phyloP scores from a whole-genome alignment of 1,140 invertebrate species.

The Sycobia sp. region DNA sequence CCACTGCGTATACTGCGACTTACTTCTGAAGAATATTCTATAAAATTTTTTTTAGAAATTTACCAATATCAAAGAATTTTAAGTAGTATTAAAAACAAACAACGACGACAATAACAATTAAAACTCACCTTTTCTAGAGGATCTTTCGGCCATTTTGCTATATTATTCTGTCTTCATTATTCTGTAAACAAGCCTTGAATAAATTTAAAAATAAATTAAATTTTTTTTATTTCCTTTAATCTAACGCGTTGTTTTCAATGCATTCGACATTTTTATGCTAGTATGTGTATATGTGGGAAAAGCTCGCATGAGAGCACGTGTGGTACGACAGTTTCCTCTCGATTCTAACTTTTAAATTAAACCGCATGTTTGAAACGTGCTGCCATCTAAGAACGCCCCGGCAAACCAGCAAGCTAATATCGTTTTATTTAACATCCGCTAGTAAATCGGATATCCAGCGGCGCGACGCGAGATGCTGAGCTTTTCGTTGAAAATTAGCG shows the following conservation, averaged over 20 bases:
- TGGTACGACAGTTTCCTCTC: no score
- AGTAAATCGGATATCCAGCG: not conserved
- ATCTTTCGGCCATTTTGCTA: constrained; percentile 50
- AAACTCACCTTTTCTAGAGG: constrained; percentile 37
- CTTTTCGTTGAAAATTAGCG: no score
- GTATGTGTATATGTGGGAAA: no score
- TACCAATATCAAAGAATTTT: not conserved
- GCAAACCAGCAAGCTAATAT: constrained; percentile 13
- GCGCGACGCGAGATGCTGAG: no score
- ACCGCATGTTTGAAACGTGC: constrained; percentile 22
- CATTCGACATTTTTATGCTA: no score
- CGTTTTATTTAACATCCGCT: not conserved
- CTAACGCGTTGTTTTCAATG: no score
- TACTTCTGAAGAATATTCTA: constrained; percentile 50
- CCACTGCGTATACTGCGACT: constrained; percentile 34
- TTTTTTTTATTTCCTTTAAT: no score
- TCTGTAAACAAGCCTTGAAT: not conserved
- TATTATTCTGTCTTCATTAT: constrained; percentile 49
- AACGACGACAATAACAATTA: constrained; percentile 27
- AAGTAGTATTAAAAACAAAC: not conserved
- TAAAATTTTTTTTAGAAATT: constrained; percentile 19
- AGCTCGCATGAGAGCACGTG: no score
- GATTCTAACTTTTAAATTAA: not conserved
- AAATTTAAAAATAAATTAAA: no score
- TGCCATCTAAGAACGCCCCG: constrained; percentile 39